Evolutionary conservation across 2,888 invertebrate genomes (phyloP).

Genomic region (Liposcelis brunnea): DNA sequence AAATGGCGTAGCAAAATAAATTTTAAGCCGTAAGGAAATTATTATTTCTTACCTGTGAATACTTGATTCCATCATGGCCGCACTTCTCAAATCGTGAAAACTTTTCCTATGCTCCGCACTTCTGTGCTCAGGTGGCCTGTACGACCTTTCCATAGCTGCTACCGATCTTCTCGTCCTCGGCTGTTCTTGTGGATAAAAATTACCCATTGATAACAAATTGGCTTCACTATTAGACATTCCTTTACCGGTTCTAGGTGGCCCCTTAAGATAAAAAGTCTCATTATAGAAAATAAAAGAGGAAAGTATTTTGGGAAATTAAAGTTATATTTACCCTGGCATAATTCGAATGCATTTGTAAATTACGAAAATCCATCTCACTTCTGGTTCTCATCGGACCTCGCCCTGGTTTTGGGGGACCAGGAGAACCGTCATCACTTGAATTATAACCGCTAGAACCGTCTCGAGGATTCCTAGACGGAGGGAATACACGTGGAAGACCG

Average conservation of each 20-base stretch:
- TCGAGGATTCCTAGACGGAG: constrained; percentile 50
- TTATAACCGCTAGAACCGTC: constrained; percentile 88
- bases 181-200: constrained; percentile 21
- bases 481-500: constrained; percentile 79
- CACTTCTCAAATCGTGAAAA: constrained; percentile 20
- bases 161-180: constrained; percentile 17
- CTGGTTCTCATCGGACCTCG: constrained; percentile 26
- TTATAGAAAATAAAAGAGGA: constrained; percentile 1
- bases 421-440: constrained; percentile 52
- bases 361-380: constrained; percentile 73
- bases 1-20: too few relatives aligned
- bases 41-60: neutral
- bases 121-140: constrained; percentile 18
- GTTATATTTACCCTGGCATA: constrained; percentile 32
- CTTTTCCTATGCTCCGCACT: constrained; percentile 19
- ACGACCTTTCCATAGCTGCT: constrained; percentile 17
- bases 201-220: constrained; percentile 45
- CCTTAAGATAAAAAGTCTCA: neutral
- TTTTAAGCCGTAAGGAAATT: too few relatives aligned
- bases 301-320: too few relatives aligned
- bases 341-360: constrained; percentile 40
- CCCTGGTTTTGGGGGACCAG: constrained; percentile 17
- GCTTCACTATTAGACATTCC: constrained; percentile 65
- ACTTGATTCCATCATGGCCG: constrained; percentile 5
- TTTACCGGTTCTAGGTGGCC: constrained; percentile 18